phyloP scores from a whole-genome alignment of 2,888 invertebrate genomes.

The Hofmannophila pseudospretella region DNA sequence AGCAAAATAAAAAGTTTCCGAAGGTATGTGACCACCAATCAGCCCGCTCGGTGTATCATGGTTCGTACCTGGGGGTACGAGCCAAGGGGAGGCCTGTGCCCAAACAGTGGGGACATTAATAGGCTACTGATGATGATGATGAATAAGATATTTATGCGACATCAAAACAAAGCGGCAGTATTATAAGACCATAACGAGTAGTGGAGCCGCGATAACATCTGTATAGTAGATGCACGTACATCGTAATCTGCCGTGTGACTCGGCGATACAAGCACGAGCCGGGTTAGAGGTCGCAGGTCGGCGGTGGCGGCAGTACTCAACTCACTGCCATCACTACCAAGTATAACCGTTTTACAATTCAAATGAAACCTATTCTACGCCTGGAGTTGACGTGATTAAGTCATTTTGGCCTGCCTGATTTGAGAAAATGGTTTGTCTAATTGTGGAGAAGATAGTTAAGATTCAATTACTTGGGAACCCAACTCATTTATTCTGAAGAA shows the following conservation, averaged over 20 bases:
- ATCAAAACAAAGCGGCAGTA: slow-evolving; percentile 50
- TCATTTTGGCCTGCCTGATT: slow-evolving; percentile 11
- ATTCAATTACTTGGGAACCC: too few relatives aligned
- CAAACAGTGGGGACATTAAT: too few relatives aligned
- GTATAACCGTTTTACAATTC: slow-evolving; percentile 35
- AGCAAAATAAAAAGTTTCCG: too few relatives aligned
- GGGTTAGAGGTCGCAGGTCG: slow-evolving; percentile 37
- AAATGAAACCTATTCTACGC: slow-evolving; percentile 26
- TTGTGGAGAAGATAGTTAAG: background rate
- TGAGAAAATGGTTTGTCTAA: slow-evolving; percentile 15
- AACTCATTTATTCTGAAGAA: slow-evolving; percentile 16
- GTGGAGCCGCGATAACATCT: slow-evolving; percentile 55
- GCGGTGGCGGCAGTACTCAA: slow-evolving; percentile 4
- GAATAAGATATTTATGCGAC: slow-evolving; percentile 51
- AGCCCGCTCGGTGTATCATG: too few relatives aligned
- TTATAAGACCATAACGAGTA: slow-evolving; percentile 45
- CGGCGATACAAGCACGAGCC: slow-evolving; percentile 20
- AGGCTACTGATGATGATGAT: slow-evolving; percentile 42
- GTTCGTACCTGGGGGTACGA: too few relatives aligned
- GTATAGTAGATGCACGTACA: slow-evolving; percentile 46
- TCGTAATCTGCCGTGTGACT: slow-evolving; percentile 38
- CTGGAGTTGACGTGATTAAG: slow-evolving; percentile 26
- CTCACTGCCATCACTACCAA: slow-evolving; percentile 8
- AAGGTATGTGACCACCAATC: too few relatives aligned
- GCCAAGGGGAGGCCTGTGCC: too few relatives aligned